Conservation (phyloP, 2,797 vertebrate genomes). For the Eupleurogrammus muticus region DNA sequence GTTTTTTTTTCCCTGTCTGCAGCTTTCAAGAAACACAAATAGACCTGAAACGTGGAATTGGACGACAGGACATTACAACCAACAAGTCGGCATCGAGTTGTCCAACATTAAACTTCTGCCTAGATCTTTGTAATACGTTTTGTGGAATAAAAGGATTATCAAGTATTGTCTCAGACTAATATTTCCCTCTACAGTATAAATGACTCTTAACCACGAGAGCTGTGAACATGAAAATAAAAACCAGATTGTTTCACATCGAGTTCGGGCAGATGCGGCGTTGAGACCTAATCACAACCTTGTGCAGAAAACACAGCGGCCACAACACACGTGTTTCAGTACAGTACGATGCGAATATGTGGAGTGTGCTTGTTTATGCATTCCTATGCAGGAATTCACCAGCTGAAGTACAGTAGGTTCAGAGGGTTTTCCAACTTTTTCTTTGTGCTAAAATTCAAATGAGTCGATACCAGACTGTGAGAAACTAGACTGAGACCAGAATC, state of each 20-base stretch:
- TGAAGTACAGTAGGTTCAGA: no score
- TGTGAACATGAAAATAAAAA: neutral
- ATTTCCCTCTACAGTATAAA: neutral
- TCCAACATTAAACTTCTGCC: neutral
- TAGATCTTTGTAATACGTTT: neutral
- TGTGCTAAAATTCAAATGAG: no score
- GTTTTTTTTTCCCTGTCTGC: slow-evolving; percentile 34
- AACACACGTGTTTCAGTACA: neutral
- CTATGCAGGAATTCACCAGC: neutral
- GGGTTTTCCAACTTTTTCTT: no score
- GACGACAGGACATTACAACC: neutral
- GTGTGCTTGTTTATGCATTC: neutral
- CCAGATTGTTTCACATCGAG: neutral
- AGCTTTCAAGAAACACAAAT: slow-evolving; percentile 83
- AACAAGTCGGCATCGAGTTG: slow-evolving; percentile 4
- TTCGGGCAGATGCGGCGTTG: neutral
- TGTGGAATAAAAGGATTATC: slow-evolving; percentile 56
- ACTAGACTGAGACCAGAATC: no score
- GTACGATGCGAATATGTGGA: neutral
- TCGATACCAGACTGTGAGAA: no score
- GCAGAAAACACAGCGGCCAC: neutral
- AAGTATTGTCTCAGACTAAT: no score
- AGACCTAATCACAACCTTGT: neutral
- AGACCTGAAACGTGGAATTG: neutral
- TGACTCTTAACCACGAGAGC: no score